Percentiles rank a stretch among this genome's conserved stretches.
Evolutionary conservation across 1,140 invertebrate species (phyloP).

Genomic region (Homalodisca vitripennis): DNA sequence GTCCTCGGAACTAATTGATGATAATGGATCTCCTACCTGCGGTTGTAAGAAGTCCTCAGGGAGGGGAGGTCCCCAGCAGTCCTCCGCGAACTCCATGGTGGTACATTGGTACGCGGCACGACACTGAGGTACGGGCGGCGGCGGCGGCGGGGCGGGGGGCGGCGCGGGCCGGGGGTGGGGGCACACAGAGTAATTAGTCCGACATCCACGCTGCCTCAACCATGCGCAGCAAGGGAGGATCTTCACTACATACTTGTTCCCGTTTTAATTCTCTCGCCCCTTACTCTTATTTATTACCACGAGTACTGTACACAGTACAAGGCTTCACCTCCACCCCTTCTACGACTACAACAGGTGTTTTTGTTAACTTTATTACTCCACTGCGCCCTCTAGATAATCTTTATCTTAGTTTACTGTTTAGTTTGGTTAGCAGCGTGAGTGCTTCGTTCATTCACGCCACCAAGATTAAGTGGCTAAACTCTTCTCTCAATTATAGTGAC

Average conservation of each 20-base stretch:
- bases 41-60: constrained; percentile 2
- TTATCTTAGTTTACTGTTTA: background rate
- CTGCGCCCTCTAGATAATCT: background rate
- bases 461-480: too few relatives aligned
- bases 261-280: constrained; percentile 23
- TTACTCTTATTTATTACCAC: constrained; percentile 4
- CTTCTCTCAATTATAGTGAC: too few relatives aligned
- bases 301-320: background rate
- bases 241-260: constrained; percentile 8
- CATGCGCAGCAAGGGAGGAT: background rate
- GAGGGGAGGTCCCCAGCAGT: constrained; percentile 12
- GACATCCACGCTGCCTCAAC: background rate
- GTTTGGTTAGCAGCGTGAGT: too few relatives aligned
- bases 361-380: constrained; percentile 9
- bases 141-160: background rate
- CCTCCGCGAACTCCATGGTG: constrained; percentile 17
- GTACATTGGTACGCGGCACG: constrained; percentile 6
- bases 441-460: background rate
- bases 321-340: background rate
- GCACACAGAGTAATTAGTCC: background rate
- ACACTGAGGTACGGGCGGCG: constrained; percentile 2
- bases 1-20: background rate
- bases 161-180: background rate
- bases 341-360: constrained; percentile 4
- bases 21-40: background rate